Evolutionary conservation across 2,888 invertebrate genomes (phyloP), one percentile per base, ranked within the genome.

Genomic region (Morpho deidamia): DNA sequence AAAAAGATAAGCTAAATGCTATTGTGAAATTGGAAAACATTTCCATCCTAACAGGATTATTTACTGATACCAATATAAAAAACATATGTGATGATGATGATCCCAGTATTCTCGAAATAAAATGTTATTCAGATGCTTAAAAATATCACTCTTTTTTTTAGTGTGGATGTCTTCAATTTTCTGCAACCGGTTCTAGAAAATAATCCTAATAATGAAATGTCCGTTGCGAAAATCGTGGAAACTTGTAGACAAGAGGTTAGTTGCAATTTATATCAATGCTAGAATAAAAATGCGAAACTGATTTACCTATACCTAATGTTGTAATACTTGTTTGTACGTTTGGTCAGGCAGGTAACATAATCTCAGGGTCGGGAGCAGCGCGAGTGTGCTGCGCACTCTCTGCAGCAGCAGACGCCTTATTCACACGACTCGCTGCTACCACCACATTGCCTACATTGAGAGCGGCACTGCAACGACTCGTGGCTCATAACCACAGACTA

Each of bases 341-440:
- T 23, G 50, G 47, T 43, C 51, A 88, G 81, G 79, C 83, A 7
- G 92, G 92, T 0, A 82, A 83, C 39, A 90, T 95, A 9, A 90
- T 96, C 51, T 91, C 93, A 0, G 95, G 95, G 2, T 92, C 95
- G 7, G 95, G 96, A 52, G 95, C 97, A 0, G 96, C 96, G 0
- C 95, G 96, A 71, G 96, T 97, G 0, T 93, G 98, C 53, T 97
- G 97, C 79, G 95, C 96, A 0, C 83, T 99, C 8, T 95, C 97
- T 0, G 95, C 97, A 57, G 95, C 96, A 70, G 96, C 97, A 0
- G 98, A 98, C 74, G 94, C 97, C 65, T 81, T 99, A 51, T 98
- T 97, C 81, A 95, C 96, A 51, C 94, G 96, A 59, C 95, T 97
- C 1, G 96, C 97, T 0, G 92, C 96, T 51, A 94, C 97, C 59